phyloP scores from a whole-genome alignment of 1,140 invertebrate genomes.

The Listronotus oregonensis region DNA sequence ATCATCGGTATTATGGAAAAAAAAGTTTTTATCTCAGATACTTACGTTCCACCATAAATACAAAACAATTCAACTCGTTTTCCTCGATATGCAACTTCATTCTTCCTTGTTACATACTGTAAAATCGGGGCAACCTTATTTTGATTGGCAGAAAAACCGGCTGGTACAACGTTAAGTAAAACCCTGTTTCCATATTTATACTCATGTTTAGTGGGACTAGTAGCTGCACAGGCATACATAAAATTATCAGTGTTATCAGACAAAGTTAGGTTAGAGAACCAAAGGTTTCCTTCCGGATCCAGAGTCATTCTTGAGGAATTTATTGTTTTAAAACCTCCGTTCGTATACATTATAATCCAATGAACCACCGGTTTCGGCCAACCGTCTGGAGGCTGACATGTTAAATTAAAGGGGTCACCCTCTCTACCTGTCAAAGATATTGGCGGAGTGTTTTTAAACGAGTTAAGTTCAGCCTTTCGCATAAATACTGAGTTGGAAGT shows the following conservation, averaged over 20 bases:
- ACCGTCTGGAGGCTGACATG: slow-evolving; percentile 89
- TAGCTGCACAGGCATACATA: slow-evolving; percentile 87
- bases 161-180: slow-evolving; percentile 75
- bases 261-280: slow-evolving; percentile 91
- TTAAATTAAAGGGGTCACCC: slow-evolving; percentile 84
- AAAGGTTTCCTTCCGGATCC: slow-evolving; percentile 91
- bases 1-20: too few relatives aligned
- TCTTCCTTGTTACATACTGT: slow-evolving; percentile 85
- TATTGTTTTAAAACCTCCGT: slow-evolving; percentile 82
- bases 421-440: slow-evolving; percentile 73
- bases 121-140: slow-evolving; percentile 76
- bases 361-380: slow-evolving; percentile 93
- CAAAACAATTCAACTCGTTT: slow-evolving; percentile 83
- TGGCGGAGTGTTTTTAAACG: slow-evolving; percentile 78
- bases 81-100: slow-evolving; percentile 81
- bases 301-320: slow-evolving; percentile 92
- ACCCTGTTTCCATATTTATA: slow-evolving; percentile 90
- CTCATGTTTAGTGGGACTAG: slow-evolving; percentile 84
- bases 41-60: slow-evolving; percentile 88
- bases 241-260: slow-evolving; percentile 81
- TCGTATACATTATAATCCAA: slow-evolving; percentile 84
- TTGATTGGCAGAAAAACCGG: slow-evolving; percentile 73
- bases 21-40: too few relatives aligned
- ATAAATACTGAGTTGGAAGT: slow-evolving; percentile 95
- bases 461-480: slow-evolving; percentile 91